phyloP scores from a whole-genome alignment of 1,140 invertebrate species.

The Halesus radiatus region DNA sequence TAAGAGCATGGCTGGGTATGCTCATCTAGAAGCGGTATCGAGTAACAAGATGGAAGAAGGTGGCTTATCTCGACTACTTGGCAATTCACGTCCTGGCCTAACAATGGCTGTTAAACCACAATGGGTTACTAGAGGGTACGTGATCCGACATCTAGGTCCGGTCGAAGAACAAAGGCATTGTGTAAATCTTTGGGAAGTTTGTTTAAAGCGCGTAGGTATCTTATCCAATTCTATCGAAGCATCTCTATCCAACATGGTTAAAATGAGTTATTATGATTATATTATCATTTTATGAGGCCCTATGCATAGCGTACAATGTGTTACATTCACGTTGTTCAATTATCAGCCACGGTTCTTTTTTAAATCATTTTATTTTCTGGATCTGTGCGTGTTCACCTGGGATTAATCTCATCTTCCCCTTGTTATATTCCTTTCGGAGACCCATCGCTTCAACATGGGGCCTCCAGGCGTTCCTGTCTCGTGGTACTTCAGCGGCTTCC shows the following conservation, averaged over 20 bases:
- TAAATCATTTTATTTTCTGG: no score
- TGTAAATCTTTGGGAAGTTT: slow-evolving; percentile 6
- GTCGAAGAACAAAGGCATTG: slow-evolving; percentile 25
- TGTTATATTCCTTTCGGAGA: no score
- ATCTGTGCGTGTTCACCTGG: no score
- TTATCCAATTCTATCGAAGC: background rate
- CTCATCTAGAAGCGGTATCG: slow-evolving; percentile 9
- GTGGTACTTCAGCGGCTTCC: no score
- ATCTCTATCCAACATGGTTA: background rate
- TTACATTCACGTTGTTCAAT: no score
- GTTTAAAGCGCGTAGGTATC: background rate
- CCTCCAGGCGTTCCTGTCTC: no score
- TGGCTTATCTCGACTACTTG: slow-evolving; percentile 2
- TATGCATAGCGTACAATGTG: no score
- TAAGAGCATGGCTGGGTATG: background rate
- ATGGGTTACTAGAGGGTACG: slow-evolving; percentile 20
- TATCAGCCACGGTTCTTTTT: no score
- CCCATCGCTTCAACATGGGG: no score
- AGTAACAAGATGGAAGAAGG: slow-evolving; percentile 5
- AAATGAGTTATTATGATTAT: no score
- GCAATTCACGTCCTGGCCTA: slow-evolving; percentile 27
- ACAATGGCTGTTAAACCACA: slow-evolving; percentile 28
- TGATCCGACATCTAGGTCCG: slow-evolving; percentile 29
- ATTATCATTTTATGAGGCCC: no score
- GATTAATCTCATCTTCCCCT: no score